Evolutionary conservation across 2,113 vertebrate genomes (phyloP).

Genomic region (Stomatorhinus ivindoensis): DNA sequence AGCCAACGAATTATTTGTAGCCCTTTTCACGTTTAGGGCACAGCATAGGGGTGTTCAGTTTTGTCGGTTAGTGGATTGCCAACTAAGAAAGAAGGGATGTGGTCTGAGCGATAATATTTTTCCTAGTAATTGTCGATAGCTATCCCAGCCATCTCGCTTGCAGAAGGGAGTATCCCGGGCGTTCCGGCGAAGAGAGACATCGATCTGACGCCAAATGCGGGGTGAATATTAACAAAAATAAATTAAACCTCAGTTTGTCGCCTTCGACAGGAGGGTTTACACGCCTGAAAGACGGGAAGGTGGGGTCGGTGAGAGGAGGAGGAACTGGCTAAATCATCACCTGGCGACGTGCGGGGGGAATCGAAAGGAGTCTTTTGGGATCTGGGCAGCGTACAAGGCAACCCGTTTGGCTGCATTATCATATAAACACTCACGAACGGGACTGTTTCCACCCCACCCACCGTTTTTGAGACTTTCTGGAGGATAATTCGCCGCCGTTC

Average conservation of each 20-base stretch:
- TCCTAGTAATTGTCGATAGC: background rate
- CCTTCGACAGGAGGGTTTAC: conserved; percentile 28
- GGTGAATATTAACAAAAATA: background rate
- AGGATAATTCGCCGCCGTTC: conserved; percentile 55
- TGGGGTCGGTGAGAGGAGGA: conserved; percentile 56
- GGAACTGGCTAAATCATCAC: conserved; percentile 20
- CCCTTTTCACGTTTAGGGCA: background rate
- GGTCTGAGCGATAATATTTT: background rate
- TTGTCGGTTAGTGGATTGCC: background rate
- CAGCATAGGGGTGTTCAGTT: background rate
- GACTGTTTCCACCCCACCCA: conserved; percentile 4
- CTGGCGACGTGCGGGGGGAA: conserved; percentile 20
- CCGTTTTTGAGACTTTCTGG: conserved; percentile 39
- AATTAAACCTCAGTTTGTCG: background rate
- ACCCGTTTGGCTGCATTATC: background rate
- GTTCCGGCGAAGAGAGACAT: conserved; percentile 6
- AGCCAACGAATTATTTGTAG: background rate
- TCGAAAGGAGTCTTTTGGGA: conserved; percentile 13
- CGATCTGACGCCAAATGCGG: background rate
- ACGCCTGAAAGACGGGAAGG: conserved; percentile 49
- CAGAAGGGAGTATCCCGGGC: background rate
- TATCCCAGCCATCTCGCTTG: background rate
- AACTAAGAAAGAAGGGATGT: background rate
- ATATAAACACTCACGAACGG: conserved; percentile 15
- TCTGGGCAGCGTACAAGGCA: conserved; percentile 7